These are phyloP conservation scores for Mormyrops boulengeri DNA, from an alignment of 2,797 vertebrate genomes.

Conservation along the genomic window DNA sequence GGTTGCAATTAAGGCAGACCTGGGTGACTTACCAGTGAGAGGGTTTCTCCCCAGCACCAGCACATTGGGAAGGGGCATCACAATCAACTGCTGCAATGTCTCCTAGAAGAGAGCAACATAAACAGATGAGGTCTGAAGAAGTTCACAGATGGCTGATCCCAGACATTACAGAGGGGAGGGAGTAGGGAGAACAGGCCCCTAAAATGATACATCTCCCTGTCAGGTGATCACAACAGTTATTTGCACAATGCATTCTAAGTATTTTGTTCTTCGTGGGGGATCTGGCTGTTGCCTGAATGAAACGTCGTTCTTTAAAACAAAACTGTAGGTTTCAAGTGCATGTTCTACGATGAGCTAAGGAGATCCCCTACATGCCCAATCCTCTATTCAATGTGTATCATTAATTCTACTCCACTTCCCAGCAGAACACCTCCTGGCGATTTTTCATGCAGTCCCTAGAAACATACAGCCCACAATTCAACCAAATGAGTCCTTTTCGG, in stretches of 20 bases:
- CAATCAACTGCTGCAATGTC: constrained; percentile 87
- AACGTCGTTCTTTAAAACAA: not conserved
- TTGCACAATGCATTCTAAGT: not conserved
- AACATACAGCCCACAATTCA: not conserved
- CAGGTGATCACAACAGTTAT: not conserved
- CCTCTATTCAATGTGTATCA: not conserved
- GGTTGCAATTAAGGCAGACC: not conserved
- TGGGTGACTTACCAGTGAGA: constrained; percentile 76
- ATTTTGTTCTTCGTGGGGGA: not conserved
- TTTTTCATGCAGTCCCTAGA: not conserved
- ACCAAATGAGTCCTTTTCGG: not conserved
- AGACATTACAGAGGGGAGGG: not conserved
- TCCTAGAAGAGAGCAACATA: constrained; percentile 62
- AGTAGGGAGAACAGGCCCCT: not conserved
- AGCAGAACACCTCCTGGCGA: not conserved
- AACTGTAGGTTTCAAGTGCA: not conserved
- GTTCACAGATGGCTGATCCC: not conserved
- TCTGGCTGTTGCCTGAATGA: not conserved
- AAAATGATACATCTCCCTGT: not conserved
- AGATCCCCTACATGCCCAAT: not conserved
- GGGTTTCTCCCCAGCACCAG: constrained; percentile 86
- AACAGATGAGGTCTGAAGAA: not conserved
- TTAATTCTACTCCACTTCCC: not conserved
- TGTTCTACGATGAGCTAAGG: not conserved
- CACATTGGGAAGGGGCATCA: constrained; percentile 95